Evolutionary conservation across 2,797 vertebrate species (phyloP), one percentile per base, ranked within the genome.

Genomic region (Hypotaenidia philippensis): DNA sequence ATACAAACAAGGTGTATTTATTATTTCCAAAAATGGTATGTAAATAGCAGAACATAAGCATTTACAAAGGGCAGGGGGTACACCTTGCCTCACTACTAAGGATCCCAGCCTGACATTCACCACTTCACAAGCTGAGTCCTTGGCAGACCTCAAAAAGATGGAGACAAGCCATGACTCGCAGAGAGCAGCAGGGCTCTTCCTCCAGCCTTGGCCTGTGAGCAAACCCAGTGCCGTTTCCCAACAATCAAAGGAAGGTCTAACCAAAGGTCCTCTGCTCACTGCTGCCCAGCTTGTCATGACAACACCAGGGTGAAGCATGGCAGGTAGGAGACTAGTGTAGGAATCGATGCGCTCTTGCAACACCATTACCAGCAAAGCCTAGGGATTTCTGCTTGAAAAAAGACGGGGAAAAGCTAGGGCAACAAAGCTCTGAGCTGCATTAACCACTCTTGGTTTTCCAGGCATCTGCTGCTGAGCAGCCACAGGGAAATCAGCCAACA

Each of bases 221-320:
- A 71, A 20, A 1, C 19, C 27, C 36, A 34, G 27, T 15, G 44
- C 25, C 1, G 1, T 29, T 60, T 65, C 26, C 34, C 1, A 1
- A 26, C 29, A 52, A 15, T 13, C 38, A 41, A 56, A 82, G 45
- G 27, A 40, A 81, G 26, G 15, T 19, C 40, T 6, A 81, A 20
- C 20, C 25, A 68, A 63, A 38, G 21, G 9, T 8, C 44, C 12
- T 25, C 5, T 26, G 25, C 29, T 11, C 16, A 12, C 12, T 18
- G 13, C 31, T 1, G 2, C 25, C 44, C 31, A 52, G 27, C 12
- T 44, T 63, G 23, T 63, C 4, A 0, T 27, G 27, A 19, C 3
- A 6, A 50, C 40, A 36, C 11, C 22, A 26, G 21, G 8, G 11
- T 31, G 55, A 74, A 57, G 27, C 0, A 1, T 5, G 38, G 52